These are phyloP conservation scores for Tetropium fuscum DNA, from an alignment of 2,888 invertebrate genomes.

Conservation along the genomic window DNA sequence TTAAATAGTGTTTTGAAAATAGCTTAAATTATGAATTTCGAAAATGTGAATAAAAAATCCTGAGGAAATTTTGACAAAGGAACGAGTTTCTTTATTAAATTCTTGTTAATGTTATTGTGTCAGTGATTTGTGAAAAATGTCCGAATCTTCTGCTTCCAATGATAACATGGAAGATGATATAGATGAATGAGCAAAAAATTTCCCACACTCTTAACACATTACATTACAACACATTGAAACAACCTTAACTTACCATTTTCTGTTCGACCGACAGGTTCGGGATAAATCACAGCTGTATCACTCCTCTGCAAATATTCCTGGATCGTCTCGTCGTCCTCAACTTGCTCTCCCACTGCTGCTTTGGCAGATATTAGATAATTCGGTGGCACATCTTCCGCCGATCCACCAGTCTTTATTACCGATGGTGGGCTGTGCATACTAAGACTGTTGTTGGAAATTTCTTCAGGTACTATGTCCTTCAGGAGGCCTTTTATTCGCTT, in stretches of 20 bases:
- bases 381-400: slow-evolving; percentile 51
- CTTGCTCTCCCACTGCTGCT: slow-evolving; percentile 54
- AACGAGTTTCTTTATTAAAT: too few relatives aligned
- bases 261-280: slow-evolving; percentile 62
- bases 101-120: too few relatives aligned
- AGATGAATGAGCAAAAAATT: too few relatives aligned
- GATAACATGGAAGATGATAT: too few relatives aligned
- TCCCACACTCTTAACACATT: too few relatives aligned
- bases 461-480: slow-evolving; percentile 47
- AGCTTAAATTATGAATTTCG: too few relatives aligned
- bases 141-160: too few relatives aligned
- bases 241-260: slow-evolving; percentile 9
- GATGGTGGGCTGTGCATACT: slow-evolving; percentile 51
- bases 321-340: slow-evolving; percentile 61
- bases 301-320: slow-evolving; percentile 66
- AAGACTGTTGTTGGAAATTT: slow-evolving; percentile 51
- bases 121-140: too few relatives aligned
- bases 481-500: slow-evolving; percentile 20
- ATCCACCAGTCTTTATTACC: slow-evolving; percentile 52
- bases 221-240: too few relatives aligned
- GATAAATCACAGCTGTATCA: slow-evolving; percentile 69
- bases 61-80: too few relatives aligned
- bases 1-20: too few relatives aligned
- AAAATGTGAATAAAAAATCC: too few relatives aligned
- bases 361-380: slow-evolving; percentile 50